Conservation (phyloP, 2,797 vertebrate genomes). For the Urophycis tenuis region DNA sequence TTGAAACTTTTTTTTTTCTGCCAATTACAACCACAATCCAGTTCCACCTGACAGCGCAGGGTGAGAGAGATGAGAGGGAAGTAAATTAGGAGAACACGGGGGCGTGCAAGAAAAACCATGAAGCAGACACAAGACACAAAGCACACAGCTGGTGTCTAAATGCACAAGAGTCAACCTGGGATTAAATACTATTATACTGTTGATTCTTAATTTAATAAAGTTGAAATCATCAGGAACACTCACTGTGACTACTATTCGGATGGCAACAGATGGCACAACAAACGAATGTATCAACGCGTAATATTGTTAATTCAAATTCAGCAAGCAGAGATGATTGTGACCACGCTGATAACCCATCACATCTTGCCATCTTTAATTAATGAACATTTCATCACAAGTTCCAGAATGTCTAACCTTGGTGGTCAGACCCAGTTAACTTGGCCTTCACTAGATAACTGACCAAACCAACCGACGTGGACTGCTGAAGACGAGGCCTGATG, state of each 20-base stretch:
- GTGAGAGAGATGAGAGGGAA: not conserved
- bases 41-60: not conserved
- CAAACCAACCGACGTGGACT: not conserved
- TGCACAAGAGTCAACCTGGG: conserved; percentile 10
- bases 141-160: conserved; percentile 17
- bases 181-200: not conserved
- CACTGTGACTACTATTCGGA: not conserved
- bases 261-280: not conserved
- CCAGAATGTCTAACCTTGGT: not conserved
- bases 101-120: conserved; percentile 12
- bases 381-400: not conserved
- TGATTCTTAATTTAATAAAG: not conserved
- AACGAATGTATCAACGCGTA: not conserved
- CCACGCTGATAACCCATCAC: not conserved
- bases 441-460: not conserved
- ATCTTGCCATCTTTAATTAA: not conserved
- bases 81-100: not conserved
- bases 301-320: not conserved
- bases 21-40: not conserved
- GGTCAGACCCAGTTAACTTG: too few relatives aligned
- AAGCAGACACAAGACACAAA: conserved; percentile 31
- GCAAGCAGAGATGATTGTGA: not conserved
- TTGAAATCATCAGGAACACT: too few relatives aligned
- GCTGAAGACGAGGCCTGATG: too few relatives aligned
- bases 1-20: not conserved